phyloP scores from a whole-genome alignment of 2,797 vertebrate genomes.

The Intellagama lesueurii region DNA sequence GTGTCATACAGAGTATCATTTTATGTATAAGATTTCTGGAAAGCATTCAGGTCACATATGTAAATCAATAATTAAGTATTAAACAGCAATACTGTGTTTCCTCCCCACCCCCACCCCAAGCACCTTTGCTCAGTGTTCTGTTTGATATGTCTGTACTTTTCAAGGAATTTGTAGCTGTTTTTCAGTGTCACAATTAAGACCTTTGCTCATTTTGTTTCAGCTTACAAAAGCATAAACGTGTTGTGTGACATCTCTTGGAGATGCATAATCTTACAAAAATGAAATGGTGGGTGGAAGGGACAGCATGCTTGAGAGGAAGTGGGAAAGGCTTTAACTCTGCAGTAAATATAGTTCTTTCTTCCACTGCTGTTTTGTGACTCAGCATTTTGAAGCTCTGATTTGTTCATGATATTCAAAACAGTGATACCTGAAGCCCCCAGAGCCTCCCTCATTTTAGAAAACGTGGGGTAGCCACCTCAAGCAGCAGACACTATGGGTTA shows the following conservation, averaged over 20 bases:
- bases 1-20: not conserved
- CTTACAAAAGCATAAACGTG: not conserved
- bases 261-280: not conserved
- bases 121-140: not conserved
- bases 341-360: not conserved
- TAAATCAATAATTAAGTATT: not conserved
- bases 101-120: not conserved
- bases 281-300: not conserved
- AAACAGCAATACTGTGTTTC: not conserved
- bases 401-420: not conserved
- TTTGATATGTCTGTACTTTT: not conserved
- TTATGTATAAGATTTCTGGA: not conserved
- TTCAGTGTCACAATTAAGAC: not conserved
- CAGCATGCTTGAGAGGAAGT: not conserved
- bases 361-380: not conserved
- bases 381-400: conserved; percentile 3
- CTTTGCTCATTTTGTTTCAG: not conserved
- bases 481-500: not conserved
- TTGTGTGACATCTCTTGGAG: conserved; percentile 4
- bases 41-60: no score
- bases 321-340: not conserved
- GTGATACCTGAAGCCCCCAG: not conserved
- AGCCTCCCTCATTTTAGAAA: not conserved
- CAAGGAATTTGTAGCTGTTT: not conserved
- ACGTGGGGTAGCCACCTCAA: not conserved